Conservation (phyloP, 2,797 vertebrate species). For the Vespertilio murinus region DNA sequence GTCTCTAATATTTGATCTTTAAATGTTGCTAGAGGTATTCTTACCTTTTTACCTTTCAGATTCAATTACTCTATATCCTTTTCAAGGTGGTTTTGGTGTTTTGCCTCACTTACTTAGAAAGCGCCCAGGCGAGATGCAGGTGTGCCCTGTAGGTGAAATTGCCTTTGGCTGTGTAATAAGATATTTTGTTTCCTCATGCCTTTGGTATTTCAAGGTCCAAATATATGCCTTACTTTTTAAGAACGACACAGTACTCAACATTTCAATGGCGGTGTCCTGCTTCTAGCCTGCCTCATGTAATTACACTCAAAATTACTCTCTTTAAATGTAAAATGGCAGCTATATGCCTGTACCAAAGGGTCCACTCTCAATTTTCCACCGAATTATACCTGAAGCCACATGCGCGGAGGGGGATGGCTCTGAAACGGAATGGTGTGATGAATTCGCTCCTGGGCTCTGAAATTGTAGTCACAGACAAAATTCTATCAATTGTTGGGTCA, state of each 20-base stretch:
- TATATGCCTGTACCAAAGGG: not conserved
- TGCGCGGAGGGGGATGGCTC: not conserved
- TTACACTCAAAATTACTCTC: not conserved
- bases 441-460: not conserved
- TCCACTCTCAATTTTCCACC: not conserved
- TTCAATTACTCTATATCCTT: not conserved
- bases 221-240: not conserved
- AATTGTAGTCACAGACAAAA: not conserved
- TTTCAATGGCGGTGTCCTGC: not conserved
- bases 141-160: slow-evolving; percentile 23
- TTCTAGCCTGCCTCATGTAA: not conserved
- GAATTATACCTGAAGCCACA: not conserved
- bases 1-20: not conserved
- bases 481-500: not conserved
- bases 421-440: not conserved
- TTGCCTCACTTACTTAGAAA: not conserved
- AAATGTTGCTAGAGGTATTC: not conserved
- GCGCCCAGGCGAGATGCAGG: not conserved
- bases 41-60: not conserved
- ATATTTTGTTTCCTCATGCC: not conserved
- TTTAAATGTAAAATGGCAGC: not conserved
- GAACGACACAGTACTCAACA: not conserved
- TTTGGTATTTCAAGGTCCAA: slow-evolving; percentile 22
- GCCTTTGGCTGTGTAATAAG: not conserved
- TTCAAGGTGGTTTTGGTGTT: slow-evolving; percentile 18